phyloP scores from a whole-genome alignment of 1,140 invertebrate species.

The Drosophila mayri region DNA sequence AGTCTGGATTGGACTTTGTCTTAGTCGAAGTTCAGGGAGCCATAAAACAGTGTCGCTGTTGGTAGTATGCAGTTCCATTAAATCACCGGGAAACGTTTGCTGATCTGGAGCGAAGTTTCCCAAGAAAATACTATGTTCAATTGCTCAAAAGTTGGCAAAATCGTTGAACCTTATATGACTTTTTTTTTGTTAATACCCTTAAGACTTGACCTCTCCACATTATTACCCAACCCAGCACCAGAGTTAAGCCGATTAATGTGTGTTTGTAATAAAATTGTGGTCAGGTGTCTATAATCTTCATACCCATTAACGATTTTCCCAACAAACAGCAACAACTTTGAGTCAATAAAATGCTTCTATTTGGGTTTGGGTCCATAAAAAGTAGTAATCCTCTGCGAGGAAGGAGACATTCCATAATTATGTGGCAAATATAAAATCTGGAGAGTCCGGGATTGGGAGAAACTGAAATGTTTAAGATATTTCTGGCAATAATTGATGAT shows the following conservation, averaged over 20 bases:
- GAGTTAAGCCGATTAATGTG: slow-evolving; percentile 40
- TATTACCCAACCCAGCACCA: not conserved
- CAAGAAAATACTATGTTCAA: not conserved
- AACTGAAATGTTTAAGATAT: not conserved
- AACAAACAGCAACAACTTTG: not conserved
- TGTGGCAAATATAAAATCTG: slow-evolving; percentile 13
- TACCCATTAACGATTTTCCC: slow-evolving; percentile 27
- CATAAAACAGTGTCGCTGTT: not conserved
- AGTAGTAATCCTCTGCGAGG: slow-evolving; percentile 14
- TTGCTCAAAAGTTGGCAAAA: slow-evolving; percentile 15
- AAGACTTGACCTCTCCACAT: slow-evolving; percentile 15
- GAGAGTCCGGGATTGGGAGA: not conserved
- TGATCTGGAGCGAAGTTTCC: slow-evolving; percentile 6
- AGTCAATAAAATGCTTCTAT: slow-evolving; percentile 33
- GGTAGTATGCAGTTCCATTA: slow-evolving; percentile 33
- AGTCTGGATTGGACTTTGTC: slow-evolving; percentile 29
- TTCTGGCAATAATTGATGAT: no score
- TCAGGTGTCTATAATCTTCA: slow-evolving; percentile 39
- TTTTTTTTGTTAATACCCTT: not conserved
- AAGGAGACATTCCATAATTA: slow-evolving; percentile 23
- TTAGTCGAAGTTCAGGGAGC: slow-evolving; percentile 23
- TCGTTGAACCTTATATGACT: not conserved
- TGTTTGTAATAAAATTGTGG: slow-evolving; percentile 45
- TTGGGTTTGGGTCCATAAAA: slow-evolving; percentile 18
- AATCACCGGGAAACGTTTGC: slow-evolving; percentile 15